Base-by-base conservation (phyloP, 2,888 invertebrate genomes). In the Torymus auratus region DNA sequence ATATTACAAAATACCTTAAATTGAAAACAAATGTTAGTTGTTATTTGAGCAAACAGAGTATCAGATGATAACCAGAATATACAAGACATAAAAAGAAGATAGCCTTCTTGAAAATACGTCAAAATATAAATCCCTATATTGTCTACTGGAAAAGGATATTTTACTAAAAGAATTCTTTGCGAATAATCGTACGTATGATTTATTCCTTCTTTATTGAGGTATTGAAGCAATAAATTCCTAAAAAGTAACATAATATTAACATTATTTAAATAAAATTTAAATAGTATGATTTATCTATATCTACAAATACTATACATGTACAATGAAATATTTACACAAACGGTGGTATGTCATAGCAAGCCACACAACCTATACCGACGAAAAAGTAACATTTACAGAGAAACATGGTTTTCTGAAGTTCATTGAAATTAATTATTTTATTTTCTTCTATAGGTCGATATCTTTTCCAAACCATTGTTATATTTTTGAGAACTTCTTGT, bases 1-100 rank as follows among this genome's bases (percentile, higher is more conserved):
- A n/a, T n/a, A 55, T 52, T 69, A 2, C 3, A 4, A 53, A 12
- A 56, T 4, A 71, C 60, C 23, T 71, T 53, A 13, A 71, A 52
- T 53, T 61, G 61, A 14, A 71, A 61, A n/a, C 23, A 52, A 52
- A 53, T 13, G 7, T 71, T 50, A 23, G 71, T 41, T 7, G n/a
- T 61, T n/a, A 71, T 5, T 52, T 71, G 71, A 53, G 61, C 71
- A 20, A 71, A 71, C 10, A 71, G 12, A 7, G 61, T 71, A 15
- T 71, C 71, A 53, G 52, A 52, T 5, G 5, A n/a, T 50, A 50
- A 60, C 71, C 71, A 71, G 4, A 52, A 71, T 10, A 61, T 17
- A 17, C 20, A 14, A 14, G 15, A 15, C 11, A 5, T 1, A 14
- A 41, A 11, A 17, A 50, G 1, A 2, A 61, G 1, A 15, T 17